Conservation (phyloP, 2,797 vertebrate species). For the Huso huso region DNA sequence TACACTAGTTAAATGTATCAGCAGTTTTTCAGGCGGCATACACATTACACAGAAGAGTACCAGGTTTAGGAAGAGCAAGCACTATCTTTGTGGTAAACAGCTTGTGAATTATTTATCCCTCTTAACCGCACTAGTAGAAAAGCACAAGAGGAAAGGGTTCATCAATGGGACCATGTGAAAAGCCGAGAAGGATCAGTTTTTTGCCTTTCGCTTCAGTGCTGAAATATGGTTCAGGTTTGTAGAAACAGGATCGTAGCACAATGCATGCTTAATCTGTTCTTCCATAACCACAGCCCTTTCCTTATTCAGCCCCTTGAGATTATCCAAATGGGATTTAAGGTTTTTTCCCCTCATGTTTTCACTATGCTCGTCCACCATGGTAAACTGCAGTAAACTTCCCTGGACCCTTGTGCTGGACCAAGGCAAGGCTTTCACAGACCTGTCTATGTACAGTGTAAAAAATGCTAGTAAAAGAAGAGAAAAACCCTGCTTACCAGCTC, state of each 20-base stretch:
- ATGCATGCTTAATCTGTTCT: too few species aligned
- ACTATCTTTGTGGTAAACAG: conserved; percentile 43
- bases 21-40: conserved; percentile 45
- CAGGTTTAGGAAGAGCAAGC: conserved; percentile 41
- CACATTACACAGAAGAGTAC: conserved; percentile 23
- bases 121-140: conserved; percentile 32
- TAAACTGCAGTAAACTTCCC: too few species aligned
- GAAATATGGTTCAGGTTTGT: too few species aligned
- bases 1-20: conserved; percentile 53
- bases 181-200: conserved; percentile 1
- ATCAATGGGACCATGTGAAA: conserved; percentile 14
- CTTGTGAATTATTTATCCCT: conserved; percentile 57
- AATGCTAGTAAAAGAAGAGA: background rate
- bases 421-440: background rate
- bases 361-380: too few species aligned
- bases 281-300: too few species aligned
- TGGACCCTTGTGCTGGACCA: too few species aligned
- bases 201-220: background rate
- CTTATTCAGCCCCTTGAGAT: too few species aligned
- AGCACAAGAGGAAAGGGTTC: conserved; percentile 16
- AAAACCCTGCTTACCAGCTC: background rate
- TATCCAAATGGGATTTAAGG: too few species aligned
- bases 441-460: background rate
- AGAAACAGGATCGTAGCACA: too few species aligned
- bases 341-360: too few species aligned